Conservation (phyloP, 2,113 vertebrate genomes). For the Bettongia penicillata region DNA sequence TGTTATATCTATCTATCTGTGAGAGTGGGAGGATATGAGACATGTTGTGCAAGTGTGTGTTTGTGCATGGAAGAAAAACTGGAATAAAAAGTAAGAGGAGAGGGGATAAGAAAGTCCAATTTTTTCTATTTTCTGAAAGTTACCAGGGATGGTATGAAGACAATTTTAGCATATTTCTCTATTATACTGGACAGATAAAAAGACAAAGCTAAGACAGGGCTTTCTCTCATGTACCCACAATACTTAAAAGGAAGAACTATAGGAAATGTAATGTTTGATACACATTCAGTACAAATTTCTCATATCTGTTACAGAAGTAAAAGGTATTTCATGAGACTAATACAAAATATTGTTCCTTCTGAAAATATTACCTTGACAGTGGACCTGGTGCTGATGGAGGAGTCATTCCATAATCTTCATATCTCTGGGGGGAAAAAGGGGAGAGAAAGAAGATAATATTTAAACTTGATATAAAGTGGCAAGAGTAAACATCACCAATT, state of each 20-base stretch:
- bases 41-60: not conserved
- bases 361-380: slow-evolving; percentile 87
- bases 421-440: slow-evolving; percentile 85
- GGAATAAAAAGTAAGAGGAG: not conserved
- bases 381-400: slow-evolving; percentile 88
- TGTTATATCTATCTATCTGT: not conserved
- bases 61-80: not conserved
- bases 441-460: slow-evolving; percentile 37
- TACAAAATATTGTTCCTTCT: not conserved
- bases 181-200: slow-evolving; percentile 40
- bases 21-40: not conserved
- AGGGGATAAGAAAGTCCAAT: not conserved
- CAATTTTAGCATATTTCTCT: not conserved
- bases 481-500: slow-evolving; percentile 43
- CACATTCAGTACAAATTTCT: not conserved
- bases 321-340: not conserved
- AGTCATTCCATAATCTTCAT: slow-evolving; percentile 90
- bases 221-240: slow-evolving; percentile 2
- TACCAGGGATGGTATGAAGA: not conserved
- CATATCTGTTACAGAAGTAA: not conserved
- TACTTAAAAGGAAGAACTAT: slow-evolving; percentile 6
- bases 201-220: slow-evolving; percentile 4
- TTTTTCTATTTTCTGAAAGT: not conserved
- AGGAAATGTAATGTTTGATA: not conserved
- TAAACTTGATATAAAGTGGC: slow-evolving; percentile 59